A percentile compares a stretch with the other conserved stretches of the same genome.
Conservation (phyloP, 2,797 vertebrate genomes). For the Phalloptychus januarius region DNA sequence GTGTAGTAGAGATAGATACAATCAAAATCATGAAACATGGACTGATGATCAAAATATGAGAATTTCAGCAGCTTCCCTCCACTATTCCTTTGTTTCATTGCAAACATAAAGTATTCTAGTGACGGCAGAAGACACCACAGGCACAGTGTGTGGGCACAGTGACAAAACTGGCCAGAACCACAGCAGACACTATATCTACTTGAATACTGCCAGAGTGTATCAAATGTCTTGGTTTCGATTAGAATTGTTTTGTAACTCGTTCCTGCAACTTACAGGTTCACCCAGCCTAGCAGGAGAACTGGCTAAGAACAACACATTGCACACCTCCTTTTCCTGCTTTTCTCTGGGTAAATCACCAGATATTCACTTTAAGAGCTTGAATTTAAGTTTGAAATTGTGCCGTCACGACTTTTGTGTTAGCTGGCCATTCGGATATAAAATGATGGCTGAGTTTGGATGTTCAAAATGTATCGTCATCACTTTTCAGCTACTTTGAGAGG, state of each 20-base stretch:
- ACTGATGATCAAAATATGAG: not conserved
- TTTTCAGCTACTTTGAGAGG: not conserved
- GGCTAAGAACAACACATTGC: not conserved
- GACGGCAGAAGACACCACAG: not conserved
- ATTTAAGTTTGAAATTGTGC: not conserved
- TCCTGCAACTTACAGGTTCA: not conserved
- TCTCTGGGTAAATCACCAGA: not conserved
- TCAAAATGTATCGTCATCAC: not conserved
- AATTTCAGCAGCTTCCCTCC: not conserved
- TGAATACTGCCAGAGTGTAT: not conserved
- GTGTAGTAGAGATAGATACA: not conserved
- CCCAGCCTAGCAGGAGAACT: not conserved
- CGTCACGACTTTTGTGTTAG: not conserved
- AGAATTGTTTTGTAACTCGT: not conserved
- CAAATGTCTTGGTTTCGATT: not conserved
- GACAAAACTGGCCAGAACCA: not conserved
- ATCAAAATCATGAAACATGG: not conserved
- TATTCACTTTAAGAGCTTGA: not conserved
- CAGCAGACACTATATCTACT: not conserved
- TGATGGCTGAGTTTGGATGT: not conserved
- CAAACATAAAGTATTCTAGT: not conserved
- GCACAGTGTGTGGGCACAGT: no score
- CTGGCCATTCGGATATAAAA: not conserved
- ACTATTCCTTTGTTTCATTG: not conserved
- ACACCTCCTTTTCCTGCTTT: not conserved